Evolutionary conservation across 2,113 vertebrate genomes (phyloP).

Genomic region (Bujurquina vittata): DNA sequence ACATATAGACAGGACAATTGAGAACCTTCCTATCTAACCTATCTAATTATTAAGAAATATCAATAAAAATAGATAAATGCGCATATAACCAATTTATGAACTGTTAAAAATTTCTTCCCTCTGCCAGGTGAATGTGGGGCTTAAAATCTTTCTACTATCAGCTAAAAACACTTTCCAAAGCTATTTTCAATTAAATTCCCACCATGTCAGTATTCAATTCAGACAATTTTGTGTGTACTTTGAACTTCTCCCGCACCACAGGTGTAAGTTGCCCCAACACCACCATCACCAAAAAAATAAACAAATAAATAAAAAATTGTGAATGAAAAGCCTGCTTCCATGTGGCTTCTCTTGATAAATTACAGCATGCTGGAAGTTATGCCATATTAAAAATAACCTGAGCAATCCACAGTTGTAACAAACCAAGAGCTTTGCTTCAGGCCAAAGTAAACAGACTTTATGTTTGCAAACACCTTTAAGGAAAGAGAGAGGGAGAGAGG

Average conservation of each 20-base stretch:
- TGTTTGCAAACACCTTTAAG: constrained; percentile 61
- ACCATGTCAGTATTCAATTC: background rate
- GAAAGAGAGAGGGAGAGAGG: constrained; percentile 29
- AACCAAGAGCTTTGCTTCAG: constrained; percentile 42
- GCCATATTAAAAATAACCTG: constrained; percentile 51
- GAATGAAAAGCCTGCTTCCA: constrained; percentile 29
- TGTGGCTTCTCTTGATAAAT: constrained; percentile 68
- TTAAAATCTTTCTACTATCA: constrained; percentile 8
- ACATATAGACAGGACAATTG: background rate
- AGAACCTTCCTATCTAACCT: background rate
- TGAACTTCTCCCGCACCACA: constrained; percentile 23
- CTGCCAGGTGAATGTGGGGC: background rate
- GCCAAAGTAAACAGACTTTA: constrained; percentile 66
- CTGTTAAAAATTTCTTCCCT: background rate
- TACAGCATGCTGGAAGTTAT: constrained; percentile 41
- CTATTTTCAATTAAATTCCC: constrained; percentile 3
- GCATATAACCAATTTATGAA: background rate
- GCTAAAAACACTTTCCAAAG: constrained; percentile 32
- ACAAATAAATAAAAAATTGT: background rate
- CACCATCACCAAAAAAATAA: background rate
- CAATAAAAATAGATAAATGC: too few relatives aligned
- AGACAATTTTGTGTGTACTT: constrained; percentile 38
- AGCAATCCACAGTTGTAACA: constrained; percentile 59
- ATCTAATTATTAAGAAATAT: background rate
- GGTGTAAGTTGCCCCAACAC: background rate